Evolutionary conservation across 2,888 invertebrate genomes (phyloP).

Genomic region (Melolontha melolontha): DNA sequence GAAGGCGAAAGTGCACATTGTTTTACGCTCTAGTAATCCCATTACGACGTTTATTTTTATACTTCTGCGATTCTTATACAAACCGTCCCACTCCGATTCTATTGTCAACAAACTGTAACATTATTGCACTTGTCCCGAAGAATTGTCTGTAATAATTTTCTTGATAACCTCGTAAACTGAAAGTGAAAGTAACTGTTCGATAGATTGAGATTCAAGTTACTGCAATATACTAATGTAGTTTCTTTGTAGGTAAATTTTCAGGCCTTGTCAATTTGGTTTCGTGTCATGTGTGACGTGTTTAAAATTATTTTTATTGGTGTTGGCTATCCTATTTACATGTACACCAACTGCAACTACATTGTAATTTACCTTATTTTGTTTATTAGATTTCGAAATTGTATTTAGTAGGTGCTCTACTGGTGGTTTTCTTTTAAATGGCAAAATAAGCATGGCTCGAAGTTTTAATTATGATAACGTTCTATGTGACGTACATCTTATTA

Average conservation of each 20-base stretch:
- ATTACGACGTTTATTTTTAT: constrained; percentile 19
- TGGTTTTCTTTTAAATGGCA: no score
- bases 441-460: no score
- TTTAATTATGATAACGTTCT: no score
- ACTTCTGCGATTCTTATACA: not conserved
- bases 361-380: no score
- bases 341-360: no score
- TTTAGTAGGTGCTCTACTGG: no score
- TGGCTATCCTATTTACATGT: no score
- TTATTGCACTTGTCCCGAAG: constrained; percentile 19
- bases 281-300: no score
- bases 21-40: constrained; percentile 31
- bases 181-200: constrained; percentile 25
- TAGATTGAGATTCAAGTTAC: constrained; percentile 19
- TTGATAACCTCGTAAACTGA: constrained; percentile 33
- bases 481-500: no score
- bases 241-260: constrained; percentile 3
- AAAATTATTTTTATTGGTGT: no score
- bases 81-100: not conserved
- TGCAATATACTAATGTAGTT: constrained; percentile 29
- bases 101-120: constrained; percentile 28
- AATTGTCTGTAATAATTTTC: constrained; percentile 26
- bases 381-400: no score
- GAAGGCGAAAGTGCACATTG: constrained; percentile 26
- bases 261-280: no score